Evolutionary conservation across 2,113 vertebrate genomes (phyloP).

Genomic region (Daubentonia madagascariensis): DNA sequence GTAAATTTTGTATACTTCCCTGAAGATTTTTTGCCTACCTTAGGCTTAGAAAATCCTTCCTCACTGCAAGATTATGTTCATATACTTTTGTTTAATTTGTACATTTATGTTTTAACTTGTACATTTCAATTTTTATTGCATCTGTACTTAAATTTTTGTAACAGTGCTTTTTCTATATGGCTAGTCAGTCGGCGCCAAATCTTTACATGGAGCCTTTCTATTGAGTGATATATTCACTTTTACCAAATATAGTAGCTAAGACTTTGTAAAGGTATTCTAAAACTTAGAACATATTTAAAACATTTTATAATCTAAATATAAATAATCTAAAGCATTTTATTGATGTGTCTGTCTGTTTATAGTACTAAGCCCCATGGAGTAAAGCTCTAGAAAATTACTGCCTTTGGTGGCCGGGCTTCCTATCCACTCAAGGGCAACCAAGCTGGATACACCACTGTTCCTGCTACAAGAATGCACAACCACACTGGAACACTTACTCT

Average conservation of each 20-base stretch:
- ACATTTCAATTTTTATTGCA: background rate
- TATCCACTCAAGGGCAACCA: background rate
- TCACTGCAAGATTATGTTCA: background rate
- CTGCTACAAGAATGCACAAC: background rate
- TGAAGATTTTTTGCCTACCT: background rate
- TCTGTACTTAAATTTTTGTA: background rate
- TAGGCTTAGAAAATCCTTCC: background rate
- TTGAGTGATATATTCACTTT: background rate
- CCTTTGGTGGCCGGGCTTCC: background rate
- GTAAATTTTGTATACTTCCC: background rate
- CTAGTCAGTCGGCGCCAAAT: background rate
- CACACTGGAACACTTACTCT: too few species aligned
- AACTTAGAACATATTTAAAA: background rate
- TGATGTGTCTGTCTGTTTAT: background rate
- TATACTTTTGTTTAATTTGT: background rate
- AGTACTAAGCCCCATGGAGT: background rate
- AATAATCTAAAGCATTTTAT: background rate
- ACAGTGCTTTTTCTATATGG: background rate
- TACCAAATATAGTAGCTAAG: background rate
- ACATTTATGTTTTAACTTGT: background rate
- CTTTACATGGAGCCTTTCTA: background rate
- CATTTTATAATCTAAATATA: too few species aligned
- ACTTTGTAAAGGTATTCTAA: background rate
- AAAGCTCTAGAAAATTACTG: background rate
- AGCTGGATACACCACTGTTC: background rate